Evolutionary conservation across 64 coral and sea anemone genomes (phyloP).

Genomic region (Montipora foliosa): DNA sequence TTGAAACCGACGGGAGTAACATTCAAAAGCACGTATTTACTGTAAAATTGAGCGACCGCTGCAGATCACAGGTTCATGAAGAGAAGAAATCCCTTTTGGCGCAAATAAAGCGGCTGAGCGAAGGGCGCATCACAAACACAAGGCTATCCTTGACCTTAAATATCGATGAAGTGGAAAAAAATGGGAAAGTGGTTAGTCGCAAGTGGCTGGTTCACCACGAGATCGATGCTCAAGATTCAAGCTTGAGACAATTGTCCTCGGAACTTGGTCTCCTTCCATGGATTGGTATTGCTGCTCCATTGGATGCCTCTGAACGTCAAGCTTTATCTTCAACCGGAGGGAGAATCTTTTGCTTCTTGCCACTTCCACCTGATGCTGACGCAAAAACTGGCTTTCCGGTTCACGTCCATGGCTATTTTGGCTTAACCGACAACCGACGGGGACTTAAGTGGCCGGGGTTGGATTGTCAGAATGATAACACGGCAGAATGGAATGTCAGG

Average conservation of each 20-base stretch:
- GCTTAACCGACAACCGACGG: conserved; percentile 88
- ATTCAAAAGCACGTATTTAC: conserved; percentile 61
- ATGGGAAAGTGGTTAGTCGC: background rate
- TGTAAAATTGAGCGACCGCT: conserved; percentile 62
- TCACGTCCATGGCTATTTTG: conserved; percentile 95
- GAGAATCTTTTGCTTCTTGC: conserved; percentile 91
- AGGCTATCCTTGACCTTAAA: conserved; percentile 43
- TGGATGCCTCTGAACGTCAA: conserved; percentile 5
- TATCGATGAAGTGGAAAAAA: conserved; percentile 28
- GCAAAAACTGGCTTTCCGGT: conserved; percentile 84
- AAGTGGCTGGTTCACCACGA: conserved; percentile 79
- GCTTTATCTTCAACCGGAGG: conserved; percentile 50
- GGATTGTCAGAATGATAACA: conserved; percentile 89
- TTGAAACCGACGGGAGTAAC: conserved; percentile 49
- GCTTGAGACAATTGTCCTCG: conserved; percentile 54
- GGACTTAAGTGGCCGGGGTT: conserved; percentile 89
- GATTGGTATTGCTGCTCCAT: conserved; percentile 77
- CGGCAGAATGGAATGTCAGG: conserved; percentile 87
- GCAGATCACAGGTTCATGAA: conserved; percentile 48
- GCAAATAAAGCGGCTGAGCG: conserved; percentile 18
- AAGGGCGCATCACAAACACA: conserved; percentile 8
- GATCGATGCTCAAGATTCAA: conserved; percentile 67
- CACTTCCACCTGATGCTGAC: conserved; percentile 88
- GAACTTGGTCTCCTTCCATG: conserved; percentile 75
- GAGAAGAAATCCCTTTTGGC: conserved; percentile 55